A percentile compares a stretch with the other conserved stretches of the same genome.
Conservation (phyloP, 2,113 vertebrate species). For the Tamias sibiricus region DNA sequence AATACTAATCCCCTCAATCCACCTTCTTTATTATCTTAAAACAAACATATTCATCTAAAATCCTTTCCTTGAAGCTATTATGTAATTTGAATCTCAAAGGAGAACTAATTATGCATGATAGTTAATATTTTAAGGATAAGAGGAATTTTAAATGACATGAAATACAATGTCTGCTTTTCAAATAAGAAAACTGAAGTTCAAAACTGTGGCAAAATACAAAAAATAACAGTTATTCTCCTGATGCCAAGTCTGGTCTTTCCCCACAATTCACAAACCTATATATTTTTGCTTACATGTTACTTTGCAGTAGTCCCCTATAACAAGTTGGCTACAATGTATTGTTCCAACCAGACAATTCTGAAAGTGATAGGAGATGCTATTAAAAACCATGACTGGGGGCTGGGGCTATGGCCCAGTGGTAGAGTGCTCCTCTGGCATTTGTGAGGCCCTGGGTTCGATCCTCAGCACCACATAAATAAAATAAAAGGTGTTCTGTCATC, state of each 20-base stretch:
- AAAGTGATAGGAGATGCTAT: background rate
- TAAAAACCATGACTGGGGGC: background rate
- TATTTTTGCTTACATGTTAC: background rate
- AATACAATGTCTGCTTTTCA: background rate
- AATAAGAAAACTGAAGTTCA: background rate
- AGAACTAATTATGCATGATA: background rate
- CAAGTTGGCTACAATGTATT: background rate
- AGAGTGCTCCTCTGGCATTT: no score
- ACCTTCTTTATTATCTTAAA: background rate
- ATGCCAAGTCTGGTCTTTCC: background rate
- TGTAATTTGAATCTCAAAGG: constrained; percentile 33
- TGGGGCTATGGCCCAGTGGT: no score
- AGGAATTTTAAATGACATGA: background rate
- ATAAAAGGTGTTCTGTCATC: no score
- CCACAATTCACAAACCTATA: background rate
- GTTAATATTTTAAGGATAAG: background rate
- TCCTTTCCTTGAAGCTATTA: background rate
- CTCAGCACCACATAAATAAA: no score
- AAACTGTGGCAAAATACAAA: background rate
- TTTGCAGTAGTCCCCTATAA: background rate
- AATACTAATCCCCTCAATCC: background rate
- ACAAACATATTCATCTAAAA: background rate
- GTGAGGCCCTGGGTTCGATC: no score
- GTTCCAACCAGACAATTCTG: background rate
- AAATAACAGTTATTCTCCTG: background rate